Evolutionary conservation across 2,888 invertebrate genomes (phyloP).

Genomic region (Andrena fulva): DNA sequence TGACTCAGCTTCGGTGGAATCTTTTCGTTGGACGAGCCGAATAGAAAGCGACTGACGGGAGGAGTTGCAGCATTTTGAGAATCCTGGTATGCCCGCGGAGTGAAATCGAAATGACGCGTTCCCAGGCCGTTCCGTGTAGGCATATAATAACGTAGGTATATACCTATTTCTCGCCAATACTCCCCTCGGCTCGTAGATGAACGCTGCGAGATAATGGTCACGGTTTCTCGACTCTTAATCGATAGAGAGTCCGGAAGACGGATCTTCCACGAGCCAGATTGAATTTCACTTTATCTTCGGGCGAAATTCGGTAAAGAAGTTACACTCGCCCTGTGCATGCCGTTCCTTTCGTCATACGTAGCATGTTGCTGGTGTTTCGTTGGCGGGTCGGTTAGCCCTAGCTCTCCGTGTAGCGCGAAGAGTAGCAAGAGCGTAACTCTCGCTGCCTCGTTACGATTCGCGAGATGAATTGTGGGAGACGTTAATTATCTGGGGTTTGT

Average conservation of each 20-base stretch:
- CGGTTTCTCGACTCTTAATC: neutral
- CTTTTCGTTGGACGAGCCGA: conserved; percentile 10
- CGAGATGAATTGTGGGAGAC: conserved; percentile 2
- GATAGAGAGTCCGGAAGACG: conserved; percentile 17
- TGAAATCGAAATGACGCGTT: conserved; percentile 59
- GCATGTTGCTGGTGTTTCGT: too few relatives aligned
- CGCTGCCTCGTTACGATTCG: neutral
- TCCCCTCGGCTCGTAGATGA: neutral
- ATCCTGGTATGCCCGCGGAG: conserved; percentile 40
- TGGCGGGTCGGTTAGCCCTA: too few relatives aligned
- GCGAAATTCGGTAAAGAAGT: neutral
- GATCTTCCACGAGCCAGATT: neutral
- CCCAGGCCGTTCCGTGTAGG: neutral
- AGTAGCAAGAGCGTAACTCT: neutral
- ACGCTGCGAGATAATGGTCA: neutral
- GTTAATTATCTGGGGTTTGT: conserved; percentile 52
- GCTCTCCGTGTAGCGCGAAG: too few relatives aligned
- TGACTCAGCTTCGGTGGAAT: conserved; percentile 23
- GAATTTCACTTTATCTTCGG: conserved; percentile 24
- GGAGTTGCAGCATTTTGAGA: conserved; percentile 56
- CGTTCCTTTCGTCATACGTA: too few relatives aligned
- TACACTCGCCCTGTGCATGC: too few relatives aligned
- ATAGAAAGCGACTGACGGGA: conserved; percentile 45
- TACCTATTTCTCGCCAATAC: neutral
- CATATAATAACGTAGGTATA: too few relatives aligned